Evolutionary conservation across 2,113 vertebrate genomes (phyloP), one percentile per base, ranked within the genome.

Genomic region (Thryonomys swinderianus): DNA sequence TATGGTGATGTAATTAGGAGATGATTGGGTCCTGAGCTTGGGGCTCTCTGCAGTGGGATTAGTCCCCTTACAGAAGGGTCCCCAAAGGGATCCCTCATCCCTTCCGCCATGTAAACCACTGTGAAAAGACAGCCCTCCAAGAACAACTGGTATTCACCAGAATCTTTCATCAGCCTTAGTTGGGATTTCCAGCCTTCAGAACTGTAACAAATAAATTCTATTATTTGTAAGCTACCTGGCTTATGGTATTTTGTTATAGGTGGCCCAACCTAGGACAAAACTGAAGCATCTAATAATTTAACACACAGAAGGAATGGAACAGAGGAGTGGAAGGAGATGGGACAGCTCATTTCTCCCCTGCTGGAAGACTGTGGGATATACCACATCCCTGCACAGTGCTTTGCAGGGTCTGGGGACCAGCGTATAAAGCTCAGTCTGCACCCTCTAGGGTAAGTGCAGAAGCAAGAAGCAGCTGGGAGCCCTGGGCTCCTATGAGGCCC

Each of bases 361-460:
- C 0, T 27, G 27, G 37, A 53, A 13, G 53, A 37, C 5, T n/a
- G 17, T 3, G 57, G 23, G 42, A 30, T 17, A 10, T 3, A 80
- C 13, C 8, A 18, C 34, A 16, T 74, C n/a, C 40, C 23, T 79
- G 74, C 30, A 3, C 16, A 59, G 48, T 62, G 61, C 34, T 53
- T 80, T 53, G 30, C 9, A 11, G 53, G 87, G 18, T 34, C 51
- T 1, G 0, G 1, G 90, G 93, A 92, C 78, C 18, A 6, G 93
- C 91, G 90, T 86, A 30, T 90, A 40, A 88, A 0, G 3, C 89
- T 93, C 96, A 90, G 94, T 95, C 87, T 95, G 93, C 66, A 90
- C 66, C 86, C 90, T 83, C 71, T 66, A 96, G 93, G 93, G 91
- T 97, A 90, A 95, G 85, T 62, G 91, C 85, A 85, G 96, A 92